These are phyloP conservation scores for Heliconius erato DNA, from an alignment of 2,888 invertebrate genomes.

Conservation along the genomic window DNA sequence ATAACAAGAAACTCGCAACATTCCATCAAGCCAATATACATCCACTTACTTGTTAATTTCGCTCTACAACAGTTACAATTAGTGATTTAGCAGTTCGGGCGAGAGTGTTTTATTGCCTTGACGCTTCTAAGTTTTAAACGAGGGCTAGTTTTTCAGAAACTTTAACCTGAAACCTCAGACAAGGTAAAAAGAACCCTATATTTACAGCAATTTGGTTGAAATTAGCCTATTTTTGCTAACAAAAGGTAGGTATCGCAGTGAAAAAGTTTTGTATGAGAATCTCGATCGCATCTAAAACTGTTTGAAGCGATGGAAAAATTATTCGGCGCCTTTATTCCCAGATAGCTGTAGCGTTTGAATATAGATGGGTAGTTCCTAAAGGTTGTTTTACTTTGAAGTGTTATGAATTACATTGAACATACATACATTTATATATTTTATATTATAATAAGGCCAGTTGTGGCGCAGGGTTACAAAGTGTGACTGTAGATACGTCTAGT, in stretches of 20 bases:
- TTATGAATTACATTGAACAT: too few relatives aligned
- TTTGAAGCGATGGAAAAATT: conserved; percentile 73
- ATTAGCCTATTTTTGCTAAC: not conserved
- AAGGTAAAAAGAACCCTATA: not conserved
- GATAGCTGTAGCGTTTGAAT: conserved; percentile 43
- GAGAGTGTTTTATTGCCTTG: conserved; percentile 72
- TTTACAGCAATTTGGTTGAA: not conserved
- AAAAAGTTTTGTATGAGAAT: conserved; percentile 65
- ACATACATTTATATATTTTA: not conserved
- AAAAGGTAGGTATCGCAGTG: conserved; percentile 30
- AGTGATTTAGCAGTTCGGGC: conserved; percentile 72
- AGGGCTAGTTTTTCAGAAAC: conserved; percentile 52
- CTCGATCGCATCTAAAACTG: conserved; percentile 67
- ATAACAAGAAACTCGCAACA: conserved; percentile 1
- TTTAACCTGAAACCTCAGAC: conserved; percentile 35
- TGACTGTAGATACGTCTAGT: too few relatives aligned
- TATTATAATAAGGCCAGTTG: not conserved
- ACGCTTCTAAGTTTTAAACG: conserved; percentile 61
- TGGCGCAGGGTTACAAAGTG: too few relatives aligned
- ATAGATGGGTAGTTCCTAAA: conserved; percentile 42
- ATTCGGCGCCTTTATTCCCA: conserved; percentile 57
- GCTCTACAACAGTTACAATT: conserved; percentile 45
- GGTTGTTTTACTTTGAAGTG: not conserved
- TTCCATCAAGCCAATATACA: conserved; percentile 18
- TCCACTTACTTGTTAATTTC: conserved; percentile 23